Percentiles rank a stretch among this genome's conserved stretches.
Conservation (phyloP, 2,797 vertebrate genomes). For the Moxostoma hubbsi region DNA sequence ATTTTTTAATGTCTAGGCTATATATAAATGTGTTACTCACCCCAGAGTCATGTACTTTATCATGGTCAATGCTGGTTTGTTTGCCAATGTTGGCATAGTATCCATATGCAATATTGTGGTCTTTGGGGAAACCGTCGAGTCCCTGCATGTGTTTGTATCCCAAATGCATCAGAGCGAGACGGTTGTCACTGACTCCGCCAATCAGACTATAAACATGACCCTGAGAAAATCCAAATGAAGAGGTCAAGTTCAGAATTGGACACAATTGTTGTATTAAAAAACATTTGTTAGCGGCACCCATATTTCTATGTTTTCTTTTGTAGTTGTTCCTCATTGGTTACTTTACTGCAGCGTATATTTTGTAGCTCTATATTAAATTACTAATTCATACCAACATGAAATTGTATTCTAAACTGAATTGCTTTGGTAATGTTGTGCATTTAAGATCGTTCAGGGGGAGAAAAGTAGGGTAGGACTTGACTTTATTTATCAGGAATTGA, state of each 20-base stretch:
- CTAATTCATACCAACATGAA: background rate
- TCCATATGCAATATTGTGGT: constrained; percentile 84
- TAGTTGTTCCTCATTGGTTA: background rate
- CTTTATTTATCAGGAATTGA: no score
- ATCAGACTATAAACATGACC: constrained; percentile 91
- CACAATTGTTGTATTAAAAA: background rate
- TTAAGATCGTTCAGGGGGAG: no score
- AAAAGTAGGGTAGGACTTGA: no score
- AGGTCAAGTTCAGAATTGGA: background rate
- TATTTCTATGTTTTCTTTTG: background rate
- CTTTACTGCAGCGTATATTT: background rate
- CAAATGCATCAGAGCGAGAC: constrained; percentile 88
- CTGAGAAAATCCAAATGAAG: constrained; percentile 72
- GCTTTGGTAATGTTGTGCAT: no score
- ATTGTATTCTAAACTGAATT: no score
- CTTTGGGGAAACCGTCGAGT: constrained; percentile 84
- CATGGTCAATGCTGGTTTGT: constrained; percentile 80
- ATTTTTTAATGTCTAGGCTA: background rate
- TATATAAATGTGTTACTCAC: constrained; percentile 62
- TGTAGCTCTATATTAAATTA: background rate
- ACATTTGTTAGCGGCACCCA: no score
- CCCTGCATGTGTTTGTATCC: constrained; percentile 93
- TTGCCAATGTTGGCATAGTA: constrained; percentile 88
- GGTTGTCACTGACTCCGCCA: constrained; percentile 81
- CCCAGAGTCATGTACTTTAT: constrained; percentile 75